Conservation (phyloP, 2,797 vertebrate species). For the Sebastes hubbsi region DNA sequence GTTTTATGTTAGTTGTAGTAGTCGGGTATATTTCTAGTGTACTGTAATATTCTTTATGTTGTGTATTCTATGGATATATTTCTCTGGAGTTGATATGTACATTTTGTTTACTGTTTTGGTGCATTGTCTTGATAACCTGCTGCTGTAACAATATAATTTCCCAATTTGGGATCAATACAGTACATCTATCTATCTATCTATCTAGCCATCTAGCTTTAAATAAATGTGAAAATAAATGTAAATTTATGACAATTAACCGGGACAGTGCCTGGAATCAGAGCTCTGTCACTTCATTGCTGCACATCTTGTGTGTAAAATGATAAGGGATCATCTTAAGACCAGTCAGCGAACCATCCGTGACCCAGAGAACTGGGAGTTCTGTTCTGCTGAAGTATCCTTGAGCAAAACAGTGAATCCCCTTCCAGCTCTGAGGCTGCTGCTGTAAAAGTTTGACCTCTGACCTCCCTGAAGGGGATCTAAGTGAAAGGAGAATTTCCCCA, state of each 20-base stretch:
- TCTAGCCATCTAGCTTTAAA: no score
- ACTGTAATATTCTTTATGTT: no score
- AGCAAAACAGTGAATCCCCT: slow-evolving; percentile 17
- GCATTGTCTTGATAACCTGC: no score
- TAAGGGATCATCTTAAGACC: not conserved
- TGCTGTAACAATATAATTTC: no score
- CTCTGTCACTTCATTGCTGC: not conserved
- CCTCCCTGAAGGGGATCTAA: slow-evolving; percentile 62
- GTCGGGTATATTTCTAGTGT: no score
- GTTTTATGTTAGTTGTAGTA: no score
- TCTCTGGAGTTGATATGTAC: no score
- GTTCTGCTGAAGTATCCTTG: slow-evolving; percentile 30
- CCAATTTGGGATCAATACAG: no score
- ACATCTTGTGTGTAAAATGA: not conserved
- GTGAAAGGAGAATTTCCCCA: slow-evolving; percentile 72
- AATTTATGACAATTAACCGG: not conserved
- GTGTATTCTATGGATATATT: no score
- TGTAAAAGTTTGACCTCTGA: slow-evolving; percentile 76
- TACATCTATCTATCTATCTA: no score
- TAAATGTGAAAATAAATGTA: no score
- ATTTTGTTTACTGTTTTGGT: no score
- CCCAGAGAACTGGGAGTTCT: not conserved
- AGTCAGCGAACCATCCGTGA: not conserved
- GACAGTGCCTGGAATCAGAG: not conserved
- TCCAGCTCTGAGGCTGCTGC: slow-evolving; percentile 39